Base-by-base conservation (phyloP, 2,888 invertebrate genomes). In the Standfussiana lucernea region DNA sequence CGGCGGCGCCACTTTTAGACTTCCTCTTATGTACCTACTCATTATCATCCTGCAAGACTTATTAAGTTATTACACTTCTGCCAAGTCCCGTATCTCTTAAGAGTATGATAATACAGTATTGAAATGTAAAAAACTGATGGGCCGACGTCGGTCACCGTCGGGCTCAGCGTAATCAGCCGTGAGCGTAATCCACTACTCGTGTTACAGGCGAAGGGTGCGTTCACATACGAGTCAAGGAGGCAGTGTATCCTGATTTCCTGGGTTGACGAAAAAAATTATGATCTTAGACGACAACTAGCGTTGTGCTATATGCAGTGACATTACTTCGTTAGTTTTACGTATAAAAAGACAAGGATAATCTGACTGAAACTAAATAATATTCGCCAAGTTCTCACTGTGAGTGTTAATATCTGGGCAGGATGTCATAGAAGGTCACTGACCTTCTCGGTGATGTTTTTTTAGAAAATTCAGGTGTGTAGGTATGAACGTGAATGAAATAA, bases 151-250 rank as follows among this genome's bases (percentile, higher is more conserved):
- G 66, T 77, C 74, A 79, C 65, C 76, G 86, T 61, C 77, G 67
- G 75, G 68, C 83, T 75, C 80, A 59, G 76, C 70, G 80, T 86
- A 89, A 89, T 89, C 89, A 88, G 80, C 79, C 87, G 84, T 87
- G 82, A 85, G 83, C 85, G 80, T 86, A 89, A 88, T 89, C 85
- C 83, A 86, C 88, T 89, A 89, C 89, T 89, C 84, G 84, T 87
- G 79, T 89, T 89, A 86, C 89, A 82, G n/a, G 37, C 1, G 24
- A 67, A 71, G 56, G 89, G 35, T 35, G 1, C 24, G 73, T 77
- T 75, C 80, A 88, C 72, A 87, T 13, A 13, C 2, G 35, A 59
- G 40, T 13, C 13, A 1, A 79, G 18, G 15, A 65, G 64, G 45
- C 47, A 56, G 62, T 85, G 77, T 40, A 69, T 74, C 15, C 13